These are phyloP conservation scores for Mus caroli DNA, from an alignment of 2,797 vertebrate species.

Conservation along the genomic window DNA sequence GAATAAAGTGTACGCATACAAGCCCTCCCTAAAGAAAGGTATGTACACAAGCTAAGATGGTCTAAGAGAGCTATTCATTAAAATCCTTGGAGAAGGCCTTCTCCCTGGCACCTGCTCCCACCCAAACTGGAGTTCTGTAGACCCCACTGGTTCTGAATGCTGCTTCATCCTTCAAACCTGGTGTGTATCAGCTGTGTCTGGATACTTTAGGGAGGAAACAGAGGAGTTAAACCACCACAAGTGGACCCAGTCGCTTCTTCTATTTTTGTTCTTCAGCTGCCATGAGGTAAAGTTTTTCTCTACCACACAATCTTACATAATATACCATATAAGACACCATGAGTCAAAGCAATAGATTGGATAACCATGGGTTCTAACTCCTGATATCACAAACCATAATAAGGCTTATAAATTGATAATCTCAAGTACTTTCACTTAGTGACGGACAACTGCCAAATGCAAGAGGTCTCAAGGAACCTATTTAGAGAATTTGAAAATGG, in stretches of 20 bases:
- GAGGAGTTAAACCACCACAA: neutral
- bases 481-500: neutral
- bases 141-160: too few relatives aligned
- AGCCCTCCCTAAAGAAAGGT: too few relatives aligned
- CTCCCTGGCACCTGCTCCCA: neutral
- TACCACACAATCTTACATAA: neutral
- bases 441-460: neutral
- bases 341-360: neutral
- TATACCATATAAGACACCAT: neutral
- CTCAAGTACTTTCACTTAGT: neutral
- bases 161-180: neutral
- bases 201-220: neutral
- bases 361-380: neutral
- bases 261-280: neutral
- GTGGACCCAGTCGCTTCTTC: neutral
- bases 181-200: neutral
- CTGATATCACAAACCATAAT: neutral
- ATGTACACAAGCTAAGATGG: neutral
- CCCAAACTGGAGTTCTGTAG: neutral
- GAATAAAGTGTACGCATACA: too few relatives aligned
- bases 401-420: neutral
- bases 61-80: neutral
- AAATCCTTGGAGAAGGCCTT: too few relatives aligned
- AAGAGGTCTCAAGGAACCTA: neutral
- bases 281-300: neutral